Conservation (phyloP, 2,797 vertebrate genomes). For the Sebastes aleutianus region DNA sequence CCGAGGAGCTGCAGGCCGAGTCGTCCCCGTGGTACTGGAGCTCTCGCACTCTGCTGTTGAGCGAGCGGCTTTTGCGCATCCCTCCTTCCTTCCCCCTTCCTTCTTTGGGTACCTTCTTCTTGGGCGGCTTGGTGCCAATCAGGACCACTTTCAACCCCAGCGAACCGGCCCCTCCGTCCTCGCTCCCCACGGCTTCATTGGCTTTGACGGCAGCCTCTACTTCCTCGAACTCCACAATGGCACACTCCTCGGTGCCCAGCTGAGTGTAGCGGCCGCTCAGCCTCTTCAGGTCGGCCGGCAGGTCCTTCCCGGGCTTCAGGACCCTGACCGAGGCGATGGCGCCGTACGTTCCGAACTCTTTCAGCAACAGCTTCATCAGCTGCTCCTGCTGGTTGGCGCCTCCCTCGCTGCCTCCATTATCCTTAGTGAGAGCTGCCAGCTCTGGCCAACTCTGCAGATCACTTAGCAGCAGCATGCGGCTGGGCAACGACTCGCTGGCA, state of each 20-base stretch:
- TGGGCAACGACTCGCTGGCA: slow-evolving; percentile 93
- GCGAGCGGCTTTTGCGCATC: slow-evolving; percentile 84
- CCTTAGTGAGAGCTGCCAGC: slow-evolving; percentile 78
- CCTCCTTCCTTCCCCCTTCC: slow-evolving; percentile 83
- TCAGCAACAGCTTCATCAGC: slow-evolving; percentile 93
- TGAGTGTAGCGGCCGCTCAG: slow-evolving; percentile 91
- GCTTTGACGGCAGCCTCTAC: slow-evolving; percentile 92
- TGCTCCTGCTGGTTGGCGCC: slow-evolving; percentile 86
- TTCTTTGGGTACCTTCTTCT: slow-evolving; percentile 93
- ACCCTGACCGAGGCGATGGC: slow-evolving; percentile 92
- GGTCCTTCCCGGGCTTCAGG: slow-evolving; percentile 92
- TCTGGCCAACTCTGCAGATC: slow-evolving; percentile 88
- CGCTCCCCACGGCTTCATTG: slow-evolving; percentile 84
- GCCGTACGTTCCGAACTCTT: slow-evolving; percentile 90
- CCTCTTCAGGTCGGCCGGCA: slow-evolving; percentile 92
- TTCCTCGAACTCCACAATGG: slow-evolving; percentile 96
- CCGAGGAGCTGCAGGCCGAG: slow-evolving; percentile 95
- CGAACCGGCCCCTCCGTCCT: slow-evolving; percentile 62
- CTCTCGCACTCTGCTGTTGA: slow-evolving; percentile 93
- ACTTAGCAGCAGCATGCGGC: slow-evolving; percentile 94
- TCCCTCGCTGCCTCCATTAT: slow-evolving; percentile 78
- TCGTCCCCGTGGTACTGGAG: slow-evolving; percentile 93
- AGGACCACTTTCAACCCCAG: slow-evolving; percentile 88
- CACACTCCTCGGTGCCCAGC: slow-evolving; percentile 91
- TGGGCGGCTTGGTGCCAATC: slow-evolving; percentile 94